Base-by-base conservation (phyloP, 2,113 vertebrate genomes). In the Pelobates fuscus region DNA sequence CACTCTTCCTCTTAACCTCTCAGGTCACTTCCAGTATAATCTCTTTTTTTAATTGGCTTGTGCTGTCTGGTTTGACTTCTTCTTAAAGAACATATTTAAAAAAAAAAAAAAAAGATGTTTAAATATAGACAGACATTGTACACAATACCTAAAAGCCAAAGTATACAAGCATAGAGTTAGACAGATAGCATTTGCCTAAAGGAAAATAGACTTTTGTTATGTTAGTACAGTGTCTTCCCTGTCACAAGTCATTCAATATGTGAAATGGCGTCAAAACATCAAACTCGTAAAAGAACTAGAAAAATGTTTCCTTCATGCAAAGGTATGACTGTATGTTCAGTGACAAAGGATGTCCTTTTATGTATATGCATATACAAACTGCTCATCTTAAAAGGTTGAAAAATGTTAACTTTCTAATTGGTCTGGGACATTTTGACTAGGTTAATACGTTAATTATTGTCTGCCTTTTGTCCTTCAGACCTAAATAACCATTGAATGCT, bases 401-500 rank as follows among this genome's bases (percentile, higher is more conserved):
- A 2, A 10, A 2, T 24, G 27, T 27, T 1, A 62, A 70, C 55
- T 6, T 66, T 67, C 14, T 55, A 61, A 83, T 84, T 77, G 82
- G 75, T 80, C 65, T 17, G 70, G 64, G 77, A 70, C 59, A 0
- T 59, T 70, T 54, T 77, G 73, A 49, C 29, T 58, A 59, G 12
- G 41, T 66, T 27, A 55, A 27, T 26, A 27, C 66, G 72, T 71
- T 79, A 81, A 80, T 81, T 74, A 75, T 60, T 82, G 46, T 78
- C 76, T 85, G 67, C 74, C 79, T 81, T 63, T 62, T 74, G 69
- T 67, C 59, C 73, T 77, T 77, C 68, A 63, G 68, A 68, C 73
- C 65, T 41, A 68, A 52, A 68, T 61, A 68, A 61, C 64, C 61
- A 17, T 57, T 49, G 41, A 68, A 77, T 77, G 55, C 65, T 77